These are phyloP conservation scores for Caenorhabditis drosophilae DNA, from an alignment of 2,888 invertebrate genomes.

Conservation along the genomic window DNA sequence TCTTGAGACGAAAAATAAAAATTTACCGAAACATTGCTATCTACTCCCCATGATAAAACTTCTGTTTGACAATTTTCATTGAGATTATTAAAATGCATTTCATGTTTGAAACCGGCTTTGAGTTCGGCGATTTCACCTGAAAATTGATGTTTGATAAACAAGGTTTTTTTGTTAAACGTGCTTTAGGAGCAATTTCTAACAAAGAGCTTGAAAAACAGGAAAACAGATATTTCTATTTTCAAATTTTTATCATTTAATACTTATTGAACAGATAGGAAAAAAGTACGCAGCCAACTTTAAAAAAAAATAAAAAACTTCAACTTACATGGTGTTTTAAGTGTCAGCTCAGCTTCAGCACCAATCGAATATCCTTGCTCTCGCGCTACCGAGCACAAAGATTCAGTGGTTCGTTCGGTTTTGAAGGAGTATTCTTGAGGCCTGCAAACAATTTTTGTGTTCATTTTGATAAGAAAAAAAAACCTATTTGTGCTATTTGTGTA, in stretches of 20 bases:
- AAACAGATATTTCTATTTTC: no score
- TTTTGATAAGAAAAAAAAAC: slow-evolving; percentile 11
- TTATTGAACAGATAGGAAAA: no score
- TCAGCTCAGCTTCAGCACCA: slow-evolving; percentile 71
- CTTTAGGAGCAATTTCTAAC: no score
- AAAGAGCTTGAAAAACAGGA: no score
- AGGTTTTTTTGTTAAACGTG: neutral
- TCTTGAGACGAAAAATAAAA: no score
- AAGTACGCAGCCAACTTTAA: no score
- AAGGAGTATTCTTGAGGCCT: slow-evolving; percentile 68
- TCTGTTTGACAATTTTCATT: slow-evolving; percentile 69
- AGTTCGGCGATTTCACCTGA: slow-evolving; percentile 70
- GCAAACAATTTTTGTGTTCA: slow-evolving; percentile 13
- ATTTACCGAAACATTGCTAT: slow-evolving; percentile 70
- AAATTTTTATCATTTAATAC: no score
- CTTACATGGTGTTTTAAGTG: slow-evolving; percentile 71
- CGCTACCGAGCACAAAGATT: slow-evolving; percentile 63
- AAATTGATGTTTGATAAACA: no score
- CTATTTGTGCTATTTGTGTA: slow-evolving; percentile 69
- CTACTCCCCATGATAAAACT: slow-evolving; percentile 72
- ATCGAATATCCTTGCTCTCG: slow-evolving; percentile 69
- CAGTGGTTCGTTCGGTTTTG: slow-evolving; percentile 69
- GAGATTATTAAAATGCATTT: slow-evolving; percentile 69
- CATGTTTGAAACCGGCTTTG: slow-evolving; percentile 70
- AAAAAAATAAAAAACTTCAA: slow-evolving; percentile 4